phyloP scores from a whole-genome alignment of 2,797 vertebrate species.

The Ctenochaetus hawaiiensis region DNA sequence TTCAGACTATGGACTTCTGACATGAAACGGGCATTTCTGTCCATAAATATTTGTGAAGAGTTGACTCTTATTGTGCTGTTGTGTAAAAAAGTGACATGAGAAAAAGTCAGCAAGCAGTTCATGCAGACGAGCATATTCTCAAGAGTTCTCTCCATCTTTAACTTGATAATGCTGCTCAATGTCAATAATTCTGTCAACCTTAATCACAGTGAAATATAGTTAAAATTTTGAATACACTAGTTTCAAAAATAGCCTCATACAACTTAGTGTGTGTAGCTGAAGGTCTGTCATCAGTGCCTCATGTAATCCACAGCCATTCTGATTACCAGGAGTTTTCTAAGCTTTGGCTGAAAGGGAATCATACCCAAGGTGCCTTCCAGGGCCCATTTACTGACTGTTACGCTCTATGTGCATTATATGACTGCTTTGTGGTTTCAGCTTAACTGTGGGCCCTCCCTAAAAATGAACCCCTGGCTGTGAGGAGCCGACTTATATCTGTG shows the following conservation, averaged over 20 bases:
- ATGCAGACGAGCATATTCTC: background rate
- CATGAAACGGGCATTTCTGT: background rate
- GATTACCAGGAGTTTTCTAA: slow-evolving; percentile 68
- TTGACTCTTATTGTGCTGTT: background rate
- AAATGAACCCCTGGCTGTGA: slow-evolving; percentile 64
- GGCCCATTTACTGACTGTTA: slow-evolving; percentile 77
- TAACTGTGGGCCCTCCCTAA: slow-evolving; percentile 60
- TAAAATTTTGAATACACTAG: slow-evolving; percentile 45
- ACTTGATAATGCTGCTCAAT: slow-evolving; percentile 5
- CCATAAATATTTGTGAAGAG: background rate
- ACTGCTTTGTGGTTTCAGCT: slow-evolving; percentile 73
- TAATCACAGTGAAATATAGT: slow-evolving; percentile 14
- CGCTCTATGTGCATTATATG: slow-evolving; percentile 75
- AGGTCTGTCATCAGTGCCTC: slow-evolving; percentile 64
- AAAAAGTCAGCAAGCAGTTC: background rate
- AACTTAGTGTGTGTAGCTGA: slow-evolving; percentile 48
- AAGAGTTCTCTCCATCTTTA: background rate
- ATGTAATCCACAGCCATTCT: slow-evolving; percentile 53
- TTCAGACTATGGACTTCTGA: background rate
- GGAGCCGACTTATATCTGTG: slow-evolving; percentile 67
- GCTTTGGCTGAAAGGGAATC: slow-evolving; percentile 73
- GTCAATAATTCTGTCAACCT: background rate
- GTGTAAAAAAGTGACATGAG: background rate
- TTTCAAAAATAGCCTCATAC: slow-evolving; percentile 31
- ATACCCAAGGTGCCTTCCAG: slow-evolving; percentile 74